Evolutionary conservation across 1,140 invertebrate genomes (phyloP), one percentile per base, ranked within the genome.

Genomic region (Ceratina japonica): DNA sequence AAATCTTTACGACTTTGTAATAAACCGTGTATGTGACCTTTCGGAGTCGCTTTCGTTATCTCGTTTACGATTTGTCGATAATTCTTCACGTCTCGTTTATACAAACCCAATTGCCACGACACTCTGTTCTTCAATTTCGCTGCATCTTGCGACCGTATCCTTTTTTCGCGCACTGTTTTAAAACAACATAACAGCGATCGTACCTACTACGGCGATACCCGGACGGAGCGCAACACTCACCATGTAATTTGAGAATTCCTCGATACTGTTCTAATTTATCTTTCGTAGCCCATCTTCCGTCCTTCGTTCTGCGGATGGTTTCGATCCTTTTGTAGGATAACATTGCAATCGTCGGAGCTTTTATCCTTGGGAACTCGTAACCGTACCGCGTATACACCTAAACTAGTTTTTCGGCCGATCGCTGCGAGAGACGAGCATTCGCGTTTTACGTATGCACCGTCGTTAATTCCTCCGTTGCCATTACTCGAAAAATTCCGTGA

Each of bases 261-360:
- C 94, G 93, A 82, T 95, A 95, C 84, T 95, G 94, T 61, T 92
- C 92, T 54, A 95, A 92, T 91, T 95, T 95, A 79, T 95, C 94
- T 81, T 92, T 93, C 3, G 93, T 94, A 1, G 93, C 93, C 94
- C 94, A 95, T 88, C 93, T 94, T 54, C 93, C 92, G 80, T 94
- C 93, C 82, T 93, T 93, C 69, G 80, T 73, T 56, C 72, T 73
- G 22, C 72, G 82, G 4, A 31, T 37, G 10, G 59, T n/a, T 0
- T 31, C n/a, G 1, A n/a, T 24, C 13, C 56, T 22, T 73, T 80
- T 84, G 5, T 24, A n/a, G 18, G 62, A 22, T 4, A 81, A 27
- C 82, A 87, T 87, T 31, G 27, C 27, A 31, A 7, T 71, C 12
- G 27, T n/a, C 2, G 20, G 3, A 20, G 5, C 1, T 56, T 18